A percentile compares a stretch with the other conserved stretches of the same genome.
These are phyloP conservation scores for Caradrina kadenii DNA, from an alignment of 2,888 invertebrate species.

Conservation along the genomic window DNA sequence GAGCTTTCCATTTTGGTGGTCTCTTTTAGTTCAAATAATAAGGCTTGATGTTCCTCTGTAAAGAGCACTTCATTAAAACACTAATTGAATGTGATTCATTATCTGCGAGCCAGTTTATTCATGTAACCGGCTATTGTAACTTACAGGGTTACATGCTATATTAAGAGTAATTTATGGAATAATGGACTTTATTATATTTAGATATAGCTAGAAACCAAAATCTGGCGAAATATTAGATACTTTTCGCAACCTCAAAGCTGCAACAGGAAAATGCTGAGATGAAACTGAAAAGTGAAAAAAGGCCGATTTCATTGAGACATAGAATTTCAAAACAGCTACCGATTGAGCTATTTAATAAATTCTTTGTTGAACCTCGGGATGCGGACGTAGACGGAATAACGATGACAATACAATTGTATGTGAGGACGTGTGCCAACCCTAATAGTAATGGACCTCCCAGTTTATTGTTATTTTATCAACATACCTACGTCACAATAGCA, in stretches of 20 bases:
- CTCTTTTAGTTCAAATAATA: conserved; percentile 51
- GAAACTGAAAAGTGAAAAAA: conserved; percentile 38
- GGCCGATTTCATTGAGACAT: conserved; percentile 42
- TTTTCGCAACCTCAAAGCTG: conserved; percentile 12
- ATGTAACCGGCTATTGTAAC: conserved; percentile 66
- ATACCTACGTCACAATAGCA: conserved; percentile 30
- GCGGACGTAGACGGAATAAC: conserved; percentile 59
- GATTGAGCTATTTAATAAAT: conserved; percentile 64
- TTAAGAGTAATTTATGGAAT: conserved; percentile 8
- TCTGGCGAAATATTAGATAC: conserved; percentile 16
- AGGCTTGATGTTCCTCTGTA: conserved; percentile 48
- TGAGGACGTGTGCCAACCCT: conserved; percentile 59
- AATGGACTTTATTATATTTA: conserved; percentile 1
- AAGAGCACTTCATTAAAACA: conserved; percentile 73
- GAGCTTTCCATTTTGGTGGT: conserved; percentile 46
- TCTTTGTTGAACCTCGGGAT: conserved; percentile 61
- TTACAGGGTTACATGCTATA: conserved; percentile 23
- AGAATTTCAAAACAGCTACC: conserved; percentile 60
- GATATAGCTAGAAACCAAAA: background rate
- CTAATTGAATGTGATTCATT: conserved; percentile 79
- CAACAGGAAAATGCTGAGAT: conserved; percentile 24
- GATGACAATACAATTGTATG: conserved; percentile 62
- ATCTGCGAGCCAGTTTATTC: conserved; percentile 73
- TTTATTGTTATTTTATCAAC: conserved; percentile 59
- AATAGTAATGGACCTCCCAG: conserved; percentile 55